These are phyloP conservation scores for Calcarius lapponicus DNA, from an alignment of 2,797 vertebrate genomes.

Conservation along the genomic window DNA sequence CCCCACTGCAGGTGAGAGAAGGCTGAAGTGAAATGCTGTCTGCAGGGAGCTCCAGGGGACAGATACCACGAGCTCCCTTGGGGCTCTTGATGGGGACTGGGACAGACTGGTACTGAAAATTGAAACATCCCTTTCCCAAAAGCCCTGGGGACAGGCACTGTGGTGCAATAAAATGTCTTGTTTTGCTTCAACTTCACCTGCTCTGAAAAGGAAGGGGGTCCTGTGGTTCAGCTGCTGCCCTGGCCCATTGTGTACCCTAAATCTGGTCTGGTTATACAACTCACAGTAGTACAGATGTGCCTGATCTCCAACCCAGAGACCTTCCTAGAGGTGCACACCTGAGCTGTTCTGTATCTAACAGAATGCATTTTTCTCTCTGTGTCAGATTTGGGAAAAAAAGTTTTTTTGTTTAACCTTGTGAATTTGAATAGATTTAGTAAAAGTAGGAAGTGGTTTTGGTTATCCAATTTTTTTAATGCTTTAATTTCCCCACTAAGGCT, in stretches of 20 bases:
- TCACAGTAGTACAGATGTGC: neutral
- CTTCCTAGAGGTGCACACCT: neutral
- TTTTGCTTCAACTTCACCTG: neutral
- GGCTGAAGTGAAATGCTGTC: neutral
- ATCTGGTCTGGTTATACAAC: neutral
- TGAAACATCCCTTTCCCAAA: accelerated
- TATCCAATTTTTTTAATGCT: neutral
- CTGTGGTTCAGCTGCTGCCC: neutral
- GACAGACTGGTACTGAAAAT: neutral
- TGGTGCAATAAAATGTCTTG: neutral
- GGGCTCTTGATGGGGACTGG: accelerated
- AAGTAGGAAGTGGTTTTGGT: neutral
- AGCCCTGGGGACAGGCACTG: neutral
- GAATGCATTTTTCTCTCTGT: neutral
- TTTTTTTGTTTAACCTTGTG: neutral
- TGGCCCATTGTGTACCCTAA: accelerated
- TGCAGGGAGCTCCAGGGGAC: neutral
- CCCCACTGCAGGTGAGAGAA: neutral
- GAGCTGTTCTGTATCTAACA: neutral
- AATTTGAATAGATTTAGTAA: neutral
- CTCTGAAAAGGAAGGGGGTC: neutral
- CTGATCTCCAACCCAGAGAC: neutral
- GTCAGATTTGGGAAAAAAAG: neutral
- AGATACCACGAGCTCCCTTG: accelerated
- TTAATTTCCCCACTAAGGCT: neutral